Conservation (phyloP, 2,888 invertebrate genomes). For the Cordilura impudica region DNA sequence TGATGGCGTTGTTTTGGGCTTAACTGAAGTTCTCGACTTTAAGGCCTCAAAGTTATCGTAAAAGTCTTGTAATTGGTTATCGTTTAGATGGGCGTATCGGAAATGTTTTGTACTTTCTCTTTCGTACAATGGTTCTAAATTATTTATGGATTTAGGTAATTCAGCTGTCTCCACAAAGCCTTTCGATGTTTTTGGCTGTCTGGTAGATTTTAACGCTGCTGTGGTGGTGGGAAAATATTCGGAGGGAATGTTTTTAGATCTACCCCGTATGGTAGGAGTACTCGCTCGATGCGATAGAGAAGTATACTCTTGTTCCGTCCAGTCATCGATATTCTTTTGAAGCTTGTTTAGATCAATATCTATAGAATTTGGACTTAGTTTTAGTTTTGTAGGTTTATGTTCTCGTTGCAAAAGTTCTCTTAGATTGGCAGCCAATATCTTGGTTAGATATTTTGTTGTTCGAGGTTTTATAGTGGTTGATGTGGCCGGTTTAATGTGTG, state of each 20-base stretch:
- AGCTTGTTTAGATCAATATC: constrained; percentile 84
- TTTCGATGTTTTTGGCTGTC: constrained; percentile 70
- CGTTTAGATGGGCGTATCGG: constrained; percentile 69
- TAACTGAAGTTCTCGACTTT: constrained; percentile 22
- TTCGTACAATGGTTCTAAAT: constrained; percentile 70
- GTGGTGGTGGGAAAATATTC: constrained; percentile 85
- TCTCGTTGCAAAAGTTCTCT: constrained; percentile 79
- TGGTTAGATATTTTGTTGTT: constrained; percentile 73
- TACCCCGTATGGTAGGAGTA: constrained; percentile 80
- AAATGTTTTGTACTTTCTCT: constrained; percentile 67
- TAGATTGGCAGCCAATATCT: constrained; percentile 79
- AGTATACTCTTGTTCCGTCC: constrained; percentile 88
- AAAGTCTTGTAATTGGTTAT: constrained; percentile 70
- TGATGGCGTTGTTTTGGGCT: constrained; percentile 41
- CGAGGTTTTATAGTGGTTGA: constrained; percentile 69
- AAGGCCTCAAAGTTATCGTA: constrained; percentile 62
- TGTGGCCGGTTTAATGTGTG: constrained; percentile 70
- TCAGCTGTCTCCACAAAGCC: constrained; percentile 64
- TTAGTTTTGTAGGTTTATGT: constrained; percentile 70
- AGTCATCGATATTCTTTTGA: constrained; percentile 90
- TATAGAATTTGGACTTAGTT: constrained; percentile 62
- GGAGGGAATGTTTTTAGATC: constrained; percentile 87
- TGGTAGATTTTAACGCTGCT: constrained; percentile 72
- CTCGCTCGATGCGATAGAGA: constrained; percentile 79
- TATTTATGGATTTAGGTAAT: constrained; percentile 70